These are phyloP conservation scores for Anhinga anhinga DNA, from an alignment of 2,113 vertebrate species.

Conservation along the genomic window DNA sequence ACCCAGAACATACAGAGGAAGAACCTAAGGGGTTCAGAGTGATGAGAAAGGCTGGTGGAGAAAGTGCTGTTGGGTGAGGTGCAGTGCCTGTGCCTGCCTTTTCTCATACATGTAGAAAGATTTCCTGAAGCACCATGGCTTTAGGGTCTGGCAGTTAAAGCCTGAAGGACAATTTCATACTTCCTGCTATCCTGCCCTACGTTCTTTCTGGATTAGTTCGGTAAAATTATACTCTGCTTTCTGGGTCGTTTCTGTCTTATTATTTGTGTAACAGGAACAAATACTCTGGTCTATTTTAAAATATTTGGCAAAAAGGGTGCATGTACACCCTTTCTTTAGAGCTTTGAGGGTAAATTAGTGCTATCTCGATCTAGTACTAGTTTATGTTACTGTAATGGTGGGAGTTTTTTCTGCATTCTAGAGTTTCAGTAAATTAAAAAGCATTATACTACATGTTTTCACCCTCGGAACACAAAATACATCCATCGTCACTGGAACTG, in stretches of 20 bases:
- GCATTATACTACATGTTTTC: not conserved
- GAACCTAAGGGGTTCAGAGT: not conserved
- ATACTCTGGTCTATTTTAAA: not conserved
- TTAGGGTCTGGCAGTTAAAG: not conserved
- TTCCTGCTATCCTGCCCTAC: not conserved
- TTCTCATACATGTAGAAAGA: not conserved
- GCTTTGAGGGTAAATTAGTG: not conserved
- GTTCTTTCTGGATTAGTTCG: conserved; percentile 35
- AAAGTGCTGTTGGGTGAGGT: not conserved
- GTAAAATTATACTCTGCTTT: not conserved
- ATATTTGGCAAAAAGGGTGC: not conserved
- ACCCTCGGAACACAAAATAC: not conserved
- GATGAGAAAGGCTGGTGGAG: not conserved
- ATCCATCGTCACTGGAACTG: not conserved
- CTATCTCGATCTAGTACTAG: not conserved
- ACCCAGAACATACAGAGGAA: not conserved
- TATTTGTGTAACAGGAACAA: not conserved
- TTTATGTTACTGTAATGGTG: not conserved
- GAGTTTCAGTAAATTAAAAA: not conserved
- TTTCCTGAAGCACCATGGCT: not conserved
- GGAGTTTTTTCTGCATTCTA: not conserved
- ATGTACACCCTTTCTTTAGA: not conserved
- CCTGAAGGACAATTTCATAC: conserved; percentile 22
- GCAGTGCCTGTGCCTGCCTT: not conserved
- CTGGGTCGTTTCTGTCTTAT: not conserved